Conservation (phyloP, 1,140 invertebrate genomes). For the Drosophila azteca region DNA sequence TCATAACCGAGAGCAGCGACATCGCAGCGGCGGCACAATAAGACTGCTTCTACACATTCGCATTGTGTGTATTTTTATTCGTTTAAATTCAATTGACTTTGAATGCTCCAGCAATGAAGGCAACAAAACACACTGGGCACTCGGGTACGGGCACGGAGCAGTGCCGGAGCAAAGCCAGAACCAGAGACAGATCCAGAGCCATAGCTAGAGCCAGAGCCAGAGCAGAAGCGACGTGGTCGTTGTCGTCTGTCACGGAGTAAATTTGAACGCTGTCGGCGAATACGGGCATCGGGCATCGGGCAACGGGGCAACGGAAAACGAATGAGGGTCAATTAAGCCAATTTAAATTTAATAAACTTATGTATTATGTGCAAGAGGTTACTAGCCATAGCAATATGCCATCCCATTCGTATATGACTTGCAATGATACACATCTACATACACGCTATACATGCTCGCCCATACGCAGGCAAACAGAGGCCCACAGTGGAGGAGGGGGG, state of each 20-base stretch:
- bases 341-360: constrained; percentile 84
- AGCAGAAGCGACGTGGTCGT: constrained; percentile 35
- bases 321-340: constrained; percentile 83
- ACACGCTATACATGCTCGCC: not conserved
- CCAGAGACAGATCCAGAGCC: constrained; percentile 3
- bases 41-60: constrained; percentile 50
- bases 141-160: too few relatives aligned
- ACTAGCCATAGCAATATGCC: constrained; percentile 68
- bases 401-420: constrained; percentile 54
- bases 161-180: not conserved
- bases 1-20: constrained; percentile 59
- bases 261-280: constrained; percentile 49
- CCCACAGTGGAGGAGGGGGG: not conserved
- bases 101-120: constrained; percentile 79
- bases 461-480: not conserved
- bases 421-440: constrained; percentile 64
- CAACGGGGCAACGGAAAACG: constrained; percentile 71
- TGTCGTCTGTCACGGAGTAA: constrained; percentile 60
- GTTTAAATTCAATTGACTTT: constrained; percentile 82
- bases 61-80: constrained; percentile 77
- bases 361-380: constrained; percentile 82
- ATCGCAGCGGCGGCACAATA: constrained; percentile 19
- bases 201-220: constrained; percentile 6
- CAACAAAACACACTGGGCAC: constrained; percentile 40
- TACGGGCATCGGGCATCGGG: constrained; percentile 46